Percentiles rank a stretch among this genome's conserved stretches.
Conservation (phyloP, 2,888 invertebrate genomes). For the Xanthia togata region DNA sequence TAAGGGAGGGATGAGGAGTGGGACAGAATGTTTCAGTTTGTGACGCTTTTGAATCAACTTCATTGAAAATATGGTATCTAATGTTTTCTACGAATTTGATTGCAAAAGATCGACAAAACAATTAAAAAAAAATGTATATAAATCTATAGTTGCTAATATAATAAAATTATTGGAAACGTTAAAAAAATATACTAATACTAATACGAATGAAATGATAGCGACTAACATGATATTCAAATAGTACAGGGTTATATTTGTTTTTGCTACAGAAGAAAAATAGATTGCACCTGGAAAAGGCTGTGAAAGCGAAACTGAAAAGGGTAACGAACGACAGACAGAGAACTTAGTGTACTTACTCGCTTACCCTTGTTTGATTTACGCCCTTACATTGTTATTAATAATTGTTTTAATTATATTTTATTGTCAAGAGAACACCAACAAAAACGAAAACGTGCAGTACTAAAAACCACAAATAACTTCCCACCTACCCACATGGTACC, state of each 20-base stretch:
- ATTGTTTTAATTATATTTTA: slow-evolving; percentile 72
- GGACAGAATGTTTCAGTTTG: neutral
- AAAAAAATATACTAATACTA: slow-evolving; percentile 26
- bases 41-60: slow-evolving; percentile 24
- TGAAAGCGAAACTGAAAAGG: slow-evolving; percentile 89
- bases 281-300: slow-evolving; percentile 89
- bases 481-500: slow-evolving; percentile 15
- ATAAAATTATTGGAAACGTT: slow-evolving; percentile 20
- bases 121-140: slow-evolving; percentile 50
- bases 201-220: slow-evolving; percentile 47
- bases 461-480: slow-evolving; percentile 36
- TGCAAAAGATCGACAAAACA: neutral
- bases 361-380: slow-evolving; percentile 87
- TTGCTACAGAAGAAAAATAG: slow-evolving; percentile 91
- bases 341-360: slow-evolving; percentile 87
- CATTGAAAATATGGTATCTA: neutral
- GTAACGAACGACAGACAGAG: slow-evolving; percentile 82
- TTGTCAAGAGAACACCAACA: slow-evolving; percentile 74
- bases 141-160: neutral
- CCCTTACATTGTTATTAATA: slow-evolving; percentile 74
- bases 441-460: slow-evolving; percentile 56
- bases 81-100: neutral
- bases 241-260: slow-evolving; percentile 83
- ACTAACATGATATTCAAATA: slow-evolving; percentile 72
- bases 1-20: neutral